These are phyloP conservation scores for Sigmodon hispidus DNA, from an alignment of 2,113 vertebrate species.

Conservation along the genomic window DNA sequence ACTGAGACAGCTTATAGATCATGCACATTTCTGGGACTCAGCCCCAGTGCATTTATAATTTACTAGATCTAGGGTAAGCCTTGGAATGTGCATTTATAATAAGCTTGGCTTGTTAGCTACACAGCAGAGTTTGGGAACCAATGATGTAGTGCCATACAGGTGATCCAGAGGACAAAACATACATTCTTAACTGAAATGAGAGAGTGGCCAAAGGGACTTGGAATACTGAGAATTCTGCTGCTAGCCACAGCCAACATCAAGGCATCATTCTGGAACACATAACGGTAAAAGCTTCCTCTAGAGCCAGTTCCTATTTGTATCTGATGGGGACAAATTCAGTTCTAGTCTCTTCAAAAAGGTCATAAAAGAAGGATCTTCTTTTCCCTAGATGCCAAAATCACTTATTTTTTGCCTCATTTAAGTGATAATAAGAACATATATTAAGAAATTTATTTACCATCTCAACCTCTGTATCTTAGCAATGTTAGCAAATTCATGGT, in stretches of 20 bases:
- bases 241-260: not conserved
- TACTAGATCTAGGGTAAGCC: not conserved
- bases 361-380: not conserved
- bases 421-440: not conserved
- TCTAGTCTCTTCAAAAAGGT: not conserved
- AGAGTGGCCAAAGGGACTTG: not conserved
- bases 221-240: not conserved
- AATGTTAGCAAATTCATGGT: not conserved
- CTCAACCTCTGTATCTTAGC: not conserved
- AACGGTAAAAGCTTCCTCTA: not conserved
- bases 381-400: not conserved
- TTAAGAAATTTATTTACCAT: not conserved
- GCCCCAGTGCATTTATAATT: not conserved
- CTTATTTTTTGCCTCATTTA: not conserved
- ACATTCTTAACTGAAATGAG: not conserved
- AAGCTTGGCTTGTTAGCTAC: not conserved
- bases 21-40: not conserved
- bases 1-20: not conserved
- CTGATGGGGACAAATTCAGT: not conserved
- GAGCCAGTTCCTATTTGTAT: not conserved
- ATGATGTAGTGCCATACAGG: not conserved
- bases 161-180: conserved; percentile 7
- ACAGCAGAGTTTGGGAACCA: not conserved
- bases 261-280: not conserved
- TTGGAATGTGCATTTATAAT: not conserved